Evolutionary conservation across 2,113 vertebrate genomes (phyloP).

Genomic region (Antechinus stuartii): DNA sequence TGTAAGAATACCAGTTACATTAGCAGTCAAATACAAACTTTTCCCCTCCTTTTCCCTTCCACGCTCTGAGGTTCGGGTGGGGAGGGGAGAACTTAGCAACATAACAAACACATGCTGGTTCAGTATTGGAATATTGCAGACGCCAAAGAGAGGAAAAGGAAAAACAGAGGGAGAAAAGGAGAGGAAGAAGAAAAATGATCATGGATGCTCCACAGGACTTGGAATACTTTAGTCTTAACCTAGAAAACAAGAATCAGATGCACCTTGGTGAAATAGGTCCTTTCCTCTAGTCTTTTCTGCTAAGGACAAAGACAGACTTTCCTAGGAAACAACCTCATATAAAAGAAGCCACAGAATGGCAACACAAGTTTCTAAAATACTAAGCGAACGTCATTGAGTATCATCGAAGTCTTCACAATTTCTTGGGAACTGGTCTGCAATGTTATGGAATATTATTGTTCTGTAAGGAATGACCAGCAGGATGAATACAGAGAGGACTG

Average conservation of each 20-base stretch:
- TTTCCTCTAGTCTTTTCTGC: background rate
- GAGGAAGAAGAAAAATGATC: background rate
- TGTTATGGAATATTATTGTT: too few species aligned
- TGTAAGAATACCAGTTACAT: constrained; percentile 58
- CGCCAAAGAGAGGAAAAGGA: background rate
- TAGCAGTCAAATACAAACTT: constrained; percentile 55
- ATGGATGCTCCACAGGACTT: background rate
- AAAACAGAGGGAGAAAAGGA: background rate
- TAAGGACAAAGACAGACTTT: background rate
- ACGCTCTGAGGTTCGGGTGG: background rate
- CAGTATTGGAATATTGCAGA: background rate
- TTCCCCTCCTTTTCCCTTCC: constrained; percentile 70
- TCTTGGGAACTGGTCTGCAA: background rate
- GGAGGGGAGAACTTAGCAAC: constrained; percentile 34
- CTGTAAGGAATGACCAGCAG: too few species aligned
- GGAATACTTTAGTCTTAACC: background rate
- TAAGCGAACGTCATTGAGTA: background rate
- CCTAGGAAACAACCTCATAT: background rate
- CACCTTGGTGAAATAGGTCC: background rate
- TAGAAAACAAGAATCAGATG: background rate
- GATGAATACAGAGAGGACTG: too few species aligned
- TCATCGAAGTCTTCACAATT: background rate
- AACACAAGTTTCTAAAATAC: background rate
- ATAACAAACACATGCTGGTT: constrained; percentile 59
- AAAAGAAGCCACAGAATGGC: background rate